phyloP scores from a whole-genome alignment of 1,140 invertebrate genomes.

The Ruditapes philippinarum region DNA sequence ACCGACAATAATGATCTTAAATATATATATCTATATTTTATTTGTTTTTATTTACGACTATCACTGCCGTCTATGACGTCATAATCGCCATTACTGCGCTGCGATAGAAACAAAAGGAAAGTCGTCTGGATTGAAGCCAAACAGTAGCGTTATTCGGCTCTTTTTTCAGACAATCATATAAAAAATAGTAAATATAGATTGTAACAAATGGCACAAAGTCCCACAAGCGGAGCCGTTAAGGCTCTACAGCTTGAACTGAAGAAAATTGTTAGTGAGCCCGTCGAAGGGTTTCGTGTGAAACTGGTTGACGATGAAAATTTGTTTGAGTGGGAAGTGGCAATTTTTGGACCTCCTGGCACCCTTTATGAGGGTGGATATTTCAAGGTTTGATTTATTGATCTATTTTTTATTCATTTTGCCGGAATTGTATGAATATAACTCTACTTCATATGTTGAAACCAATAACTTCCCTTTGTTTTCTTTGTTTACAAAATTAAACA shows the following conservation, averaged over 20 bases:
- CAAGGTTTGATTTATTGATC: conserved; percentile 94
- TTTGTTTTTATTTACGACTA: conserved; percentile 67
- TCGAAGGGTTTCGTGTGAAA: conserved; percentile 99
- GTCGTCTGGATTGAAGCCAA: conserved; percentile 47
- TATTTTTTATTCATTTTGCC: too few relatives aligned
- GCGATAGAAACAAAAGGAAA: conserved; percentile 75
- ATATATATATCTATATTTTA: too few relatives aligned
- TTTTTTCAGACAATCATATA: conserved; percentile 24
- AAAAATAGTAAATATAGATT: conserved; percentile 58
- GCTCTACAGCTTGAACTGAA: conserved; percentile 99
- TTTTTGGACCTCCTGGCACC: conserved; percentile 99
- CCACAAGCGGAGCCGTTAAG: conserved; percentile 96
- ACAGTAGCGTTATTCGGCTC: not conserved
- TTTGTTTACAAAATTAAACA: conserved; percentile 16
- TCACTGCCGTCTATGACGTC: conserved; percentile 75
- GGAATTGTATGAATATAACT: too few relatives aligned
- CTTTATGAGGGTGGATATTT: conserved; percentile 99
- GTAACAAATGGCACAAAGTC: conserved; percentile 87
- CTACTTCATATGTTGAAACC: not conserved
- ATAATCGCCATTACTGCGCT: conserved; percentile 78
- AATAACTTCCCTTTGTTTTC: conserved; percentile 2
- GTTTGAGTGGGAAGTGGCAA: conserved; percentile 99
- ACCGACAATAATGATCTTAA: too few relatives aligned
- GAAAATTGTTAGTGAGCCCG: conserved; percentile 98
- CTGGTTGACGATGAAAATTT: conserved; percentile 99